phyloP scores from a whole-genome alignment of 2,888 invertebrate genomes.

The Euphydryas editha region DNA sequence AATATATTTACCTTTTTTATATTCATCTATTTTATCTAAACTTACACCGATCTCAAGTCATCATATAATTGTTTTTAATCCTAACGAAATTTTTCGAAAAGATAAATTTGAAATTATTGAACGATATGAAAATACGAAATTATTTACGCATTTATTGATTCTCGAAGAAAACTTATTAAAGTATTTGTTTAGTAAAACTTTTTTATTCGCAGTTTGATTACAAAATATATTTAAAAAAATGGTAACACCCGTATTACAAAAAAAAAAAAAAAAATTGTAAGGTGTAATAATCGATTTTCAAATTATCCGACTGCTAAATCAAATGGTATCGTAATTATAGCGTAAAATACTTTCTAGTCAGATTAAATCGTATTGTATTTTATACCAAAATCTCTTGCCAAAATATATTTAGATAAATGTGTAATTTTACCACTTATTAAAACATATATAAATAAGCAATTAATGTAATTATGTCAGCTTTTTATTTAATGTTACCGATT shows the following conservation, averaged over 20 bases:
- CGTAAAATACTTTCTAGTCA: slow-evolving; percentile 32
- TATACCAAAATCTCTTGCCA: slow-evolving; percentile 34
- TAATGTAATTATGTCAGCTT: slow-evolving; percentile 20
- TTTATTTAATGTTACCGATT: slow-evolving; percentile 19
- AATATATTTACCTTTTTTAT: too few relatives aligned
- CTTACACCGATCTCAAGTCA: neutral
- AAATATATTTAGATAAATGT: slow-evolving; percentile 20
- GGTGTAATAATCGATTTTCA: neutral
- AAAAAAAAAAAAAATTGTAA: neutral
- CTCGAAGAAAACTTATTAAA: neutral
- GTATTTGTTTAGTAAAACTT: neutral
- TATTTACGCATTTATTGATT: slow-evolving; percentile 4
- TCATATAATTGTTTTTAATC: neutral
- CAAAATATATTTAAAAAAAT: neutral
- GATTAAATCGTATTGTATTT: slow-evolving; percentile 24
- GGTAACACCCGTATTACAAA: slow-evolving; percentile 8
- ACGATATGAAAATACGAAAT: slow-evolving; percentile 1
- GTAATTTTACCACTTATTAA: neutral
- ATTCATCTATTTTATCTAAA: neutral
- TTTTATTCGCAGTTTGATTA: neutral
- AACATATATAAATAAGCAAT: slow-evolving; percentile 10
- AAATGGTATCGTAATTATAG: slow-evolving; percentile 3
- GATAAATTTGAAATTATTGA: neutral
- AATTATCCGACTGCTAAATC: neutral
- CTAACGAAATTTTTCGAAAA: neutral